Percentiles rank a stretch among this genome's conserved stretches.
These are phyloP conservation scores for Papilio glaucus DNA, from an alignment of 1,140 invertebrate genomes.

Conservation along the genomic window DNA sequence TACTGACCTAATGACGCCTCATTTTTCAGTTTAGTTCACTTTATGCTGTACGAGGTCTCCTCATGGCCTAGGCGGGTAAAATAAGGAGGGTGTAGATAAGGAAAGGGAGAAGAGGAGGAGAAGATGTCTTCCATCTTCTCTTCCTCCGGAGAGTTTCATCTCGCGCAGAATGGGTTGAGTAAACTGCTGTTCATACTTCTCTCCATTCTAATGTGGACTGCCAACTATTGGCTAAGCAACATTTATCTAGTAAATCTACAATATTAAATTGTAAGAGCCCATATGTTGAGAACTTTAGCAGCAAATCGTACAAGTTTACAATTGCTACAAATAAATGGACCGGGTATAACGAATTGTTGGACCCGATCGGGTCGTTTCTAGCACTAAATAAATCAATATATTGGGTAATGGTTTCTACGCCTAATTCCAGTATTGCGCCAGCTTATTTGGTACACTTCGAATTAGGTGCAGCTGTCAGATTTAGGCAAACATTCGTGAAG, in stretches of 20 bases:
- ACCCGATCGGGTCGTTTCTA: slow-evolving; percentile 27
- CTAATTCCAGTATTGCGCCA: slow-evolving; percentile 37
- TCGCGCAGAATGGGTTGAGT: too few species aligned
- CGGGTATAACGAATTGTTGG: slow-evolving; percentile 9
- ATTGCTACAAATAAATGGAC: slow-evolving; percentile 11
- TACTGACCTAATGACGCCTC: too few species aligned
- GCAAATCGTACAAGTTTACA: slow-evolving; percentile 8
- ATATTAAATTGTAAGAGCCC: not conserved
- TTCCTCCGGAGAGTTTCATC: too few species aligned
- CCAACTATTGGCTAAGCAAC: too few species aligned
- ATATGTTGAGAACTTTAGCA: not conserved
- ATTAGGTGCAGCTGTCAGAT: slow-evolving; percentile 76
- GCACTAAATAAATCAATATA: slow-evolving; percentile 38
- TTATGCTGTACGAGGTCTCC: too few species aligned
- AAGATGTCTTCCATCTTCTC: too few species aligned
- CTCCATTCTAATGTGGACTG: too few species aligned
- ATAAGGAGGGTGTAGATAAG: too few species aligned
- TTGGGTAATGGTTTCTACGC: slow-evolving; percentile 35
- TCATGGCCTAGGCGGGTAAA: too few species aligned
- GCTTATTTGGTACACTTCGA: slow-evolving; percentile 58
- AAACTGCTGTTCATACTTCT: too few species aligned
- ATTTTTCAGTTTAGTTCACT: too few species aligned
- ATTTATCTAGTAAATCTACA: not conserved
- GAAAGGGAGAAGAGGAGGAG: too few species aligned
- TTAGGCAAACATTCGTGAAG: slow-evolving; percentile 67